These are phyloP conservation scores for Aphaenogaster ashmeadi DNA, from an alignment of 1,140 invertebrate species.

Conservation along the genomic window DNA sequence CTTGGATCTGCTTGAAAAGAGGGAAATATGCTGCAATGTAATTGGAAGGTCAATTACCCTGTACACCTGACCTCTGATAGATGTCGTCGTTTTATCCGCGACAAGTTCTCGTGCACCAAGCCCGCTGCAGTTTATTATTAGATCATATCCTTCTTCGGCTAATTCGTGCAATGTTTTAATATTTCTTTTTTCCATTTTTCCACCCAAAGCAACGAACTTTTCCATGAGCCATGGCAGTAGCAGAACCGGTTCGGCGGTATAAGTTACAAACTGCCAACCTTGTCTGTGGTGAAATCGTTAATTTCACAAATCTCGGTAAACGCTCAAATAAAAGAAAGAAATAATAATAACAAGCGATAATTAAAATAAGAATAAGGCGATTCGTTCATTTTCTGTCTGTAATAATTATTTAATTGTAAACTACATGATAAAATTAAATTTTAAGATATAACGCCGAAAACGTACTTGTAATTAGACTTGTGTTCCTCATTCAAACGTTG, in stretches of 20 bases:
- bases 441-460: conserved; percentile 20
- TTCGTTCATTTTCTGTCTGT: neutral
- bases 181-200: conserved; percentile 86
- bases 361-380: conserved; percentile 22
- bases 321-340: neutral
- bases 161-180: conserved; percentile 88
- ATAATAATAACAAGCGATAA: neutral
- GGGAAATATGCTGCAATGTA: neutral
- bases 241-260: conserved; percentile 88
- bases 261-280: conserved; percentile 89
- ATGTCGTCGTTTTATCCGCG: conserved; percentile 87
- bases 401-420: conserved; percentile 19
- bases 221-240: conserved; percentile 89
- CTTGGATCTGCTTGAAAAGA: neutral
- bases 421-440: neutral
- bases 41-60: conserved; percentile 85
- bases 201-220: conserved; percentile 88
- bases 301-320: neutral
- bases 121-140: conserved; percentile 92
- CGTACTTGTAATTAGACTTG: conserved; percentile 87
- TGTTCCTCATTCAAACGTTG: conserved; percentile 85
- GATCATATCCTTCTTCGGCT: conserved; percentile 87
- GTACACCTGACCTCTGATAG: conserved; percentile 91
- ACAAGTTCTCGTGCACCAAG: conserved; percentile 88
- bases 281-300: conserved; percentile 83